Evolutionary conservation across 2,113 vertebrate species (phyloP), one percentile per base, ranked within the genome.

Genomic region (Nerophis lumbriciformis): DNA sequence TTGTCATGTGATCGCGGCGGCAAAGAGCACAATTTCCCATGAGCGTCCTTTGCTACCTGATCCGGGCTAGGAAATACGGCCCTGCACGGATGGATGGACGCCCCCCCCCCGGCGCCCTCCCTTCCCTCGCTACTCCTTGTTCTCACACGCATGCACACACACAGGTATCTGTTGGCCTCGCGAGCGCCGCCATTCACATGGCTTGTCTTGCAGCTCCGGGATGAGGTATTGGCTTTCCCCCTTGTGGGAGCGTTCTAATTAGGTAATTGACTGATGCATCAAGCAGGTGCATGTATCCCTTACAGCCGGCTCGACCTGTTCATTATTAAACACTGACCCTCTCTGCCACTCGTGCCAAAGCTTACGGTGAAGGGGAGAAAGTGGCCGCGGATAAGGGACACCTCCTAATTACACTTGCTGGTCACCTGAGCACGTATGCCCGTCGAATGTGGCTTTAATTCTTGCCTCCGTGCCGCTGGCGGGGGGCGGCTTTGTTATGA

Each of bases 301-400:
- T 91, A 92, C 90, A 84, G 81, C 84, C 45, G 80, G 80, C 85
- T 78, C 80, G 83, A 90, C 88, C 90, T 85, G 84, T 88, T 88
- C 89, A 88, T 89, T 91, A 90, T 91, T 87, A 90, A 90, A 89
- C 81, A 88, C 71, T 87, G 90, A 91, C 89, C 90, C 88, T 90
- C 80, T 85, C 85, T 55, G 71, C 79, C 69, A 66, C 83, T 81
- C 68, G 85, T 87, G 83, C 89, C 81, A 85, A 83, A 82, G 74
- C 63, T 79, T 68, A 75, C 66, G 11, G 62, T 71, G 69, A 66
- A 72, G 70, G 52, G 69, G 81, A 84, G 84, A 88, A 84, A 87
- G 84, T 85, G 78, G 77, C 59, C 59, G 10, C 16, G 80, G 79
- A 77, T 81, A 83, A 79, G 75, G 49, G 77, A 35, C 55, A 71